A percentile compares a stretch with the other conserved stretches of the same genome.
Evolutionary conservation across 2,113 vertebrate genomes (phyloP).

Genomic region (Baryphthengus martii): DNA sequence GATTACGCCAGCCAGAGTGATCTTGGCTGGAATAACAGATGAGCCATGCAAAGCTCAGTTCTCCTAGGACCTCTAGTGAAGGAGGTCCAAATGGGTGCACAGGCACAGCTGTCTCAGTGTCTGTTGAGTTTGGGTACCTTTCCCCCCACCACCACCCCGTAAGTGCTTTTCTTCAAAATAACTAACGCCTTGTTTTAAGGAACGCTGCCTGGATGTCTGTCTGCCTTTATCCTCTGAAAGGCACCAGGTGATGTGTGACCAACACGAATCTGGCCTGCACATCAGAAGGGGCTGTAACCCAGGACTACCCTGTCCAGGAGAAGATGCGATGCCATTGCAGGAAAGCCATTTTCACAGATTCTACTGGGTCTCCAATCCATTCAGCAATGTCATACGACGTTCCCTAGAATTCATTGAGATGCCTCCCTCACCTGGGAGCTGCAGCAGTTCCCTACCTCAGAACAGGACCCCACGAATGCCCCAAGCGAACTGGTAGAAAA

Average conservation of each 20-base stretch:
- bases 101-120: neutral
- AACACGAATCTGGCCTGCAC: neutral
- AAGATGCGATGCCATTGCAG: rapidly evolving
- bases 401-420: neutral
- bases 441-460: neutral
- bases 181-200: neutral
- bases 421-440: neutral
- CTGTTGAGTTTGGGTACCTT: neutral
- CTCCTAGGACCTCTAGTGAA: neutral
- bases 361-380: neutral
- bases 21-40: neutral
- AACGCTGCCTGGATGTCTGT: neutral
- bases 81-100: neutral
- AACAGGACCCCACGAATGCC: neutral
- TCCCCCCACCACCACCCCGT: rapidly evolving
- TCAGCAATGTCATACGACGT: neutral
- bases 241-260: neutral
- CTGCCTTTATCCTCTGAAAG: neutral
- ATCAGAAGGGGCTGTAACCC: neutral
- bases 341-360: neutral
- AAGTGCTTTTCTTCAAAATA: neutral
- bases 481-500: neutral
- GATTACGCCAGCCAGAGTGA: neutral
- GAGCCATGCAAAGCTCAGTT: neutral
- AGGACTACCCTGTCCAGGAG: rapidly evolving